phyloP scores from a whole-genome alignment of 2,113 vertebrate genomes.

The Alectura lathami region DNA sequence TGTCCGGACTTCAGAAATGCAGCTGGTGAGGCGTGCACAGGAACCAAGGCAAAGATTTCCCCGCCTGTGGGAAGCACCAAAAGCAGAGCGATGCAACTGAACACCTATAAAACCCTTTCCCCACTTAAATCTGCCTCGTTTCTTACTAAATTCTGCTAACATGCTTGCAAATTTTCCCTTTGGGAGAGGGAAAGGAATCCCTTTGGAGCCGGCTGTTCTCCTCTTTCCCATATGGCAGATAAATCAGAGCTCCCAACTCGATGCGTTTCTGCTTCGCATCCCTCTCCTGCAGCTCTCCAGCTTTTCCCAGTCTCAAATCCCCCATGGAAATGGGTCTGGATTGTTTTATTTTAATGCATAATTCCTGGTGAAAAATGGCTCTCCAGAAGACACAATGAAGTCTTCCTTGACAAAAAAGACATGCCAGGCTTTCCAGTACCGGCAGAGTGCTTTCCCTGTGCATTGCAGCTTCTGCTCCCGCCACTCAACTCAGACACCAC shows the following conservation, averaged over 20 bases:
- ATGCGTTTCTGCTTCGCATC: neutral
- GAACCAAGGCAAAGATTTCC: neutral
- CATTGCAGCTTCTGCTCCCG: too few relatives aligned
- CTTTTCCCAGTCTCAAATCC: neutral
- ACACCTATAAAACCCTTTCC: neutral
- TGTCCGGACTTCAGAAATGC: neutral
- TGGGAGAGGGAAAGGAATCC: neutral
- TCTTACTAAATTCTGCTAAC: neutral
- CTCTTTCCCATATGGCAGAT: conserved; percentile 23
- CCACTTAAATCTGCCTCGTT: conserved; percentile 41
- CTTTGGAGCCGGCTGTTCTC: neutral
- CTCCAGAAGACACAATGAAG: neutral
- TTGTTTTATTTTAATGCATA: neutral
- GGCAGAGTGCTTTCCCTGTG: neutral
- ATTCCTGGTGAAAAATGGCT: neutral
- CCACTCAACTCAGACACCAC: neutral
- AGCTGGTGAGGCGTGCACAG: rapidly evolving
- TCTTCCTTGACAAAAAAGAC: neutral
- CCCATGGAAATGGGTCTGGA: neutral
- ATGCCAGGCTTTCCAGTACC: neutral
- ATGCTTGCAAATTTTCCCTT: neutral
- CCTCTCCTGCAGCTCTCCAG: neutral
- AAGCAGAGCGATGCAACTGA: neutral
- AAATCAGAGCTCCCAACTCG: neutral
- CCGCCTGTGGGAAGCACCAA: rapidly evolving